Base-by-base conservation (phyloP, 2,113 vertebrate genomes). In the Chinchilla lanigera region DNA sequence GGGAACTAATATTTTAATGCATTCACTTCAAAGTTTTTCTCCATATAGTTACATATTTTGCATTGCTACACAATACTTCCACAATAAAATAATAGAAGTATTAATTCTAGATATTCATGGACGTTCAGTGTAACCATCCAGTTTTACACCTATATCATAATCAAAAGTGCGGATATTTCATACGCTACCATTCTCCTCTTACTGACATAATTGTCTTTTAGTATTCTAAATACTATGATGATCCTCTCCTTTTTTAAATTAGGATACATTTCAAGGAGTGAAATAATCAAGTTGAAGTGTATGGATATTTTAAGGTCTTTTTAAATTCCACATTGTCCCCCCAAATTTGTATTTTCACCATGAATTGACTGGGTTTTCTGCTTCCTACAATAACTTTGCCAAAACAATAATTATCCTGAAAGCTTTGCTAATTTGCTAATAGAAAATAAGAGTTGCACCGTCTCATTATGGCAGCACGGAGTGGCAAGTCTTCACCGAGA, bases 331-430 rank as follows among this genome's bases (percentile, higher is more conserved):
- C 82, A 86, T 60, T 85, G 60, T 50, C 83, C 56, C 90, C 60
- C 71, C 85, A 89, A 56, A 85, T 61, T 67, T 90, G 10, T 35
- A n/a, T 84, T 89, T 69, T 89, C 44, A 38, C 9, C 6, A 58
- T 75, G 16, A 95, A 78, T 67, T 73, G 7, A 78, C 5, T 90
- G 12, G 33, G 67, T 75, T 63, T 1, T 95, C 69, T 89, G 11
- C 80, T 94, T 90, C n/a, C 47, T 94, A 44, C 0, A 89, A 58
- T 87, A 65, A 60, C n/a, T 87, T 96, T 97, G 77, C 19, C 58
- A 97, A 97, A 90, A 86, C 89, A 89, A 93, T 65, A 84, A 90
- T 92, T 75, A 90, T 67, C 82, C 77, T 75, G 47, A 93, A 96
- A 20, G 52, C 26, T 90, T 95, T 94, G 1, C 38, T 94, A 65